Evolutionary conservation across 2,797 vertebrate genomes (phyloP), one percentile per base, ranked within the genome.

Genomic region (Neomorphus geoffroyi): DNA sequence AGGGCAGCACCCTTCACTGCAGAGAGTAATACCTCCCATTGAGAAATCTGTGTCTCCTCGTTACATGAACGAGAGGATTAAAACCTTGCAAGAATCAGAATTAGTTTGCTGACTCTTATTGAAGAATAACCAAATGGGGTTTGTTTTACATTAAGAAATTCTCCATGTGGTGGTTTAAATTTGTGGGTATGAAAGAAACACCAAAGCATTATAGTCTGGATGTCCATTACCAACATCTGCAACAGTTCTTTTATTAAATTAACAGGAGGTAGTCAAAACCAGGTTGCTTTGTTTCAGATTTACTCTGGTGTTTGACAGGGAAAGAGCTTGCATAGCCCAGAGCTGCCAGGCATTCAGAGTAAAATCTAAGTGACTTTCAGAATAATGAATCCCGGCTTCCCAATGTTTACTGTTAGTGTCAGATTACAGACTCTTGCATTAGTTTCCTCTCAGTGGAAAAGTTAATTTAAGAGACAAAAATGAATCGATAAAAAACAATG

Each of bases 391-490:
- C 35, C 33, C 56, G 62, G 35, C 61, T 91, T 82, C 45, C n/a
- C 30, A 27, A 8, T 62, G 67, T 81, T 94, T 94, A 57, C 81
- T 7, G 6, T 66, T 85, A 66, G 60, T 51, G 74, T 95, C 87
- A 85, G 67, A 53, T 75, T 82, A 48, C 67, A 91, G 46, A 58
- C 30, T 86, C n/a, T 90, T 87, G 53, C 39, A 77, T 77, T 89
- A 73, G 46, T 73, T 94, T 87, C 66, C 30, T 79, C 74, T 91
- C 33, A n/a, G 35, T 48, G 87, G 57, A 85, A 87, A 93, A 89
- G 74, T 89, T 91, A 85, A 82, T 91, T 89, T 87, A 87, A 79
- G 54, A 82, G 48, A 67, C 56, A 92, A 85, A 92, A 94, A 95
- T 77, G 35, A 70, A 87, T 94, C 67, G 0, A 60, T 89, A 71